Percentiles rank a stretch among this genome's conserved stretches.
Evolutionary conservation across 2,888 invertebrate species (phyloP).

Genomic region (Eubasilissa splendida): DNA sequence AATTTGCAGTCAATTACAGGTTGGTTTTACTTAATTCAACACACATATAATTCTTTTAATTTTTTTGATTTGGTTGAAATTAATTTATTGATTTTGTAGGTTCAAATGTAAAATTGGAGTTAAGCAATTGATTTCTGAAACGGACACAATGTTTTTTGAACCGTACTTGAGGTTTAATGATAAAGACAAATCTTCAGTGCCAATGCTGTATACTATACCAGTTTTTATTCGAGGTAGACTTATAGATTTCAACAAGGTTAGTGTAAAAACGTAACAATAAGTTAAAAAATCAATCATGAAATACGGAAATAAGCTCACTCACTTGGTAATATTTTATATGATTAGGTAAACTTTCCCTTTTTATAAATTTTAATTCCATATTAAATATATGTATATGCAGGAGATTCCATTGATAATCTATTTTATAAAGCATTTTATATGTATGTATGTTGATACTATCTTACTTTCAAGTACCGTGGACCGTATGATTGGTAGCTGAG

Average conservation of each 20-base stretch:
- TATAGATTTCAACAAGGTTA: constrained; percentile 64
- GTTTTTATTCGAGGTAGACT: constrained; percentile 70
- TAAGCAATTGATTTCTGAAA: constrained; percentile 63
- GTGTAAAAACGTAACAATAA: not conserved
- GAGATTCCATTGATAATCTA: no score
- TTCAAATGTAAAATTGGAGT: constrained; percentile 61
- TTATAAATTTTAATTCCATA: no score
- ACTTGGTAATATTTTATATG: no score
- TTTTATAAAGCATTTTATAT: no score
- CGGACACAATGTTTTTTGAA: constrained; percentile 69
- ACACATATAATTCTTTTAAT: no score
- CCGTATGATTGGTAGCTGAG: no score
- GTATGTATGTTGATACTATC: no score
- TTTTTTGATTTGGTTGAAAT: not conserved
- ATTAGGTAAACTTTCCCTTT: no score
- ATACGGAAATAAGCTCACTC: no score
- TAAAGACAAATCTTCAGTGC: constrained; percentile 60
- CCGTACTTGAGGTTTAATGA: constrained; percentile 70
- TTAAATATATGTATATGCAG: no score
- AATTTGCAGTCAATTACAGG: constrained; percentile 65
- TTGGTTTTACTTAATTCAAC: constrained; percentile 34
- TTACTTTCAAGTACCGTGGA: no score
- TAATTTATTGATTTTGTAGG: constrained; percentile 17
- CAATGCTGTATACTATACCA: constrained; percentile 72
- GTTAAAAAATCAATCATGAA: no score